Evolutionary conservation across 1,140 invertebrate species (phyloP), one percentile per base, ranked within the genome.

Genomic region (Drosophila novamexicana): DNA sequence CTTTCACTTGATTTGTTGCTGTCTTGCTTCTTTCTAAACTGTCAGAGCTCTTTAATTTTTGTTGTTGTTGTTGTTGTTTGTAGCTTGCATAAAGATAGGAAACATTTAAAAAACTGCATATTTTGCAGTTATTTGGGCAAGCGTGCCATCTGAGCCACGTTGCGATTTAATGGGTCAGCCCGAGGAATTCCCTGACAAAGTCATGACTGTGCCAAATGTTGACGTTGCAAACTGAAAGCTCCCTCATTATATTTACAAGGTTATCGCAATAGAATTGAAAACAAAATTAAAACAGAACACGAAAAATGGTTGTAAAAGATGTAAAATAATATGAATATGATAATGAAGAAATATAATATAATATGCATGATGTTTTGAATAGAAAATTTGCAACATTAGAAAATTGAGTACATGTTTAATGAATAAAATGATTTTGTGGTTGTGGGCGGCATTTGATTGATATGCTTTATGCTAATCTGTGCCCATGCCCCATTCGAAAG

Each of bases 401-500:
- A 29, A 29, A 29, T 29, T 29, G 22, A 4, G 2, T 5, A 29
- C 2, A 29, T 29, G 4, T 29, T 29, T 29, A 29, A 5, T 5
- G 8, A 32, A 34, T 2, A n/a, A 32, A 53, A 53, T 37, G 49
- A 64, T 53, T 32, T 10, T 7, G 10, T 7, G 32, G 29, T 6
- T 4, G 29, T 7, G 16, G 45, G 0, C 2, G 7, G 29, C 40
- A 6, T 29, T 29, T 29, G 2, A 42, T 42, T 1, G 7, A 42
- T 42, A 42, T 14, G 49, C 4, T n/a, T 1, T 47, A 50, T 34
- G 22, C 4, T 29, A 29, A 29, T 12, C n/a, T 32, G 32, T 8
- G n/a, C 6, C 16, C 45, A 49, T 50, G 22, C 29, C 8, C 39
- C 29, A 68, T 73, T 73, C 52, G 75, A 77, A 74, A 74, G 63